Evolutionary conservation across 1,140 invertebrate genomes (phyloP), one percentile per base, ranked within the genome.

Genomic region (Magallana angulata): DNA sequence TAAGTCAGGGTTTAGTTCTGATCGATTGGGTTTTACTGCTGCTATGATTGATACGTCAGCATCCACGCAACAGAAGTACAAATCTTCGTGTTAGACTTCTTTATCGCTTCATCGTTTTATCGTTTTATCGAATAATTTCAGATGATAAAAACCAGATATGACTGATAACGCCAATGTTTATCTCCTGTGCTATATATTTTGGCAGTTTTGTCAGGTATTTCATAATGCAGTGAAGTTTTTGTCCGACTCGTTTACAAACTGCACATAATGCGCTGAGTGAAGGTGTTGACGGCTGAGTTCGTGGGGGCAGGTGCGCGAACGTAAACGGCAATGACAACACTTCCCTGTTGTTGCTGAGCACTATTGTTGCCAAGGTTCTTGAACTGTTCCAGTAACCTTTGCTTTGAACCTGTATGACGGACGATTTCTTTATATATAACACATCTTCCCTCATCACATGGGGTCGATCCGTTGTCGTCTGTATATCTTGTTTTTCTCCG

Each of bases 111-210:
- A 48, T 48, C 36, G 36, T 5, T 48, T 48, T 48, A 48, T 48
- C 36, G 36, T 48, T 48, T 48, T 48, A 48, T 48, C 14, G 18
- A 36, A 9, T 30, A 5, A 30, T 30, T 76, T 76, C 24, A 30
- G 11, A 76, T 76, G 68, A 76, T 76, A 18, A 76, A 76, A 76
- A 36, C 24, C 68, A 76, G 68, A 76, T 18, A 18, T 76, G 14
- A 76, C 68, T 76, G 68, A 36, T 76, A 24, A 76, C 12, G 68
- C 30, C 68, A 76, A 76, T 76, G 68, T 76, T 76, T 76, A 76
- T 36, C 24, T 76, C 24, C 14, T 76, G 9, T 30, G 68, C 68
- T 12, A 36, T 76, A 76, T 76, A 76, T 76, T 76, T 24, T 76
- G 68, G 68, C 68, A 76, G 18, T 76, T 76, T 76, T 48, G 68